Evolutionary conservation across 2,888 invertebrate species (phyloP).

Genomic region (Idaea dimidiata): DNA sequence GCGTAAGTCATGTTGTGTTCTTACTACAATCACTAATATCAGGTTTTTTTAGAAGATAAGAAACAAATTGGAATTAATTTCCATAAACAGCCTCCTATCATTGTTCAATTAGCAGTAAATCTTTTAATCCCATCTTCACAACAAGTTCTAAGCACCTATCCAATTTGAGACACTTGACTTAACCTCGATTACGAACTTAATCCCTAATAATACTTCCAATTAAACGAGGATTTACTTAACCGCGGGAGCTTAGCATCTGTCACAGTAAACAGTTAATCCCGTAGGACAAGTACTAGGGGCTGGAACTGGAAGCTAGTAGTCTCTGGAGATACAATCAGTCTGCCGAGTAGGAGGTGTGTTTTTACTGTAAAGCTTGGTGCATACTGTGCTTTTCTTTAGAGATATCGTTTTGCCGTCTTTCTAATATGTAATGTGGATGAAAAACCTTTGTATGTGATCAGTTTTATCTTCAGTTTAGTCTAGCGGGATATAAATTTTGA

Average conservation of each 20-base stretch:
- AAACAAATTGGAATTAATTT: background rate
- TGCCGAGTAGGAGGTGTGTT: constrained; percentile 36
- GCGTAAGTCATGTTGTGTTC: too few relatives aligned
- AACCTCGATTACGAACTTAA: constrained; percentile 13
- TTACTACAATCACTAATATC: too few relatives aligned
- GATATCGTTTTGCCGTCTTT: background rate
- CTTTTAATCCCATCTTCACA: background rate
- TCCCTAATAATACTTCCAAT: constrained; percentile 31
- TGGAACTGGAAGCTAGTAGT: constrained; percentile 30
- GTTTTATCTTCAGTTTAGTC: background rate
- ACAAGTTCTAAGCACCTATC: background rate
- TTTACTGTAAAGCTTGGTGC: background rate
- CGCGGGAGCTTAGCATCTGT: constrained; percentile 30
- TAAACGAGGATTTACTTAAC: constrained; percentile 38
- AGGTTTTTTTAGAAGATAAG: background rate
- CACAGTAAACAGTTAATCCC: constrained; percentile 30
- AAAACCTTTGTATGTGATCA: too few relatives aligned
- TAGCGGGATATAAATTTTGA: background rate
- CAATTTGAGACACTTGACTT: constrained; percentile 3
- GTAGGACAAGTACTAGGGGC: constrained; percentile 27
- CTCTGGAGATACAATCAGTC: constrained; percentile 56
- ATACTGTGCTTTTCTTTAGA: background rate
- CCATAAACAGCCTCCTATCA: background rate
- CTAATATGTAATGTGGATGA: too few relatives aligned
- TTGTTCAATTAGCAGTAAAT: background rate